phyloP scores from a whole-genome alignment of 1,140 invertebrate species.

The Delia radicum region DNA sequence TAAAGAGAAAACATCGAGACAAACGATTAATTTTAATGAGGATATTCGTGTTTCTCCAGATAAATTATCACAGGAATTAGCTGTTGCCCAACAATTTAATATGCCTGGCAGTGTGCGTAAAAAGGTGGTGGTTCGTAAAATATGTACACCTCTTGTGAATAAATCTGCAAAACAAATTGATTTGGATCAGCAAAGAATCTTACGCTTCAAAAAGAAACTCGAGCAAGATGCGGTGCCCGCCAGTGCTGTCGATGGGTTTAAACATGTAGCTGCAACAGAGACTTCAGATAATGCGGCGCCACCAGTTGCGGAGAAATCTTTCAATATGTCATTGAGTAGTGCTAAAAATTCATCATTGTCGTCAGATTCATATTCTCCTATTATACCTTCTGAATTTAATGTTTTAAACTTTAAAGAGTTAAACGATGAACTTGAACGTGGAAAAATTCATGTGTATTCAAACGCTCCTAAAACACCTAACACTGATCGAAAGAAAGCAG shows the following conservation, averaged over 20 bases:
- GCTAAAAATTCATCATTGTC: background rate
- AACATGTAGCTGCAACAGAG: background rate
- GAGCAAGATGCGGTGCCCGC: background rate
- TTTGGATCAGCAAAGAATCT: background rate
- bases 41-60: background rate
- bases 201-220: background rate
- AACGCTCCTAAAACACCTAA: background rate
- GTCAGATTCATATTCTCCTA: background rate
- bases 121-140: background rate
- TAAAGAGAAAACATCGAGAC: background rate
- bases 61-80: background rate
- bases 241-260: background rate
- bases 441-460: conserved; percentile 24
- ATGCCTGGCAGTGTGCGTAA: background rate
- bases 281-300: background rate
- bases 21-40: background rate
- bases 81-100: background rate
- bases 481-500: background rate
- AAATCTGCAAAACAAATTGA: background rate
- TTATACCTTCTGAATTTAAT: background rate
- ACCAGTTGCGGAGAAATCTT: background rate
- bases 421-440: conserved; percentile 24
- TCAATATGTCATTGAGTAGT: background rate
- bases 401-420: conserved; percentile 19
- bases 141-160: background rate